Conservation (phyloP, 2,797 vertebrate genomes). For the Ctenosaura bakeri region DNA sequence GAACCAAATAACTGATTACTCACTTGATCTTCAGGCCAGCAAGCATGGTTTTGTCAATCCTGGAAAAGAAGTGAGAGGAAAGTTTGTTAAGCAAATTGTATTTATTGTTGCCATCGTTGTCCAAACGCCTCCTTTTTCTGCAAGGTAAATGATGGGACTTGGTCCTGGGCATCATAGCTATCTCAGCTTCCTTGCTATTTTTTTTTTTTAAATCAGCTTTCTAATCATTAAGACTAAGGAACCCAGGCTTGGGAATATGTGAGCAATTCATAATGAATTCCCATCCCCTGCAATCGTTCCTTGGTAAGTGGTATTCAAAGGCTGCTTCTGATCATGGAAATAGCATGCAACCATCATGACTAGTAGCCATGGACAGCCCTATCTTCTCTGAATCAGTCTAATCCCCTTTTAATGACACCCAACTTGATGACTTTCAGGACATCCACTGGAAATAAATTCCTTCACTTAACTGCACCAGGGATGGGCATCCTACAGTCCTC, state of each 20-base stretch:
- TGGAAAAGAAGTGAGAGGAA: conserved; percentile 68
- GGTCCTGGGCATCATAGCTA: background rate
- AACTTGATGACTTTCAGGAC: background rate
- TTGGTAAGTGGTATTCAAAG: too few species aligned
- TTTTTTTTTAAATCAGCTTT: background rate
- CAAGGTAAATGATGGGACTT: background rate
- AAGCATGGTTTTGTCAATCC: conserved; percentile 95
- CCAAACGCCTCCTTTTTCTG: background rate
- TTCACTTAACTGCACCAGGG: background rate
- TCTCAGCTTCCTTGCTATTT: too few species aligned
- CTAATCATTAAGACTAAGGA: background rate
- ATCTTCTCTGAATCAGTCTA: background rate
- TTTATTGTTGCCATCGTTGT: too few species aligned
- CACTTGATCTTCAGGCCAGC: conserved; percentile 91
- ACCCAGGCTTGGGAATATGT: background rate
- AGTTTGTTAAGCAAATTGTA: background rate
- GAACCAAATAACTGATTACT: conserved; percentile 72
- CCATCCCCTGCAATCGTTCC: background rate
- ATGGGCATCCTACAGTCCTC: too few species aligned
- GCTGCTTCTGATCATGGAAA: background rate
- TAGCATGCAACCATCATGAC: too few species aligned
- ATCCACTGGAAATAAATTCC: background rate
- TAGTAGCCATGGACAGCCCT: too few species aligned
- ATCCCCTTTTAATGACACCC: background rate
- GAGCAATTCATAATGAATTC: background rate